These are phyloP conservation scores for Enteromius afrohamiltoni DNA, from an alignment of 2,797 vertebrate genomes.

Conservation along the genomic window DNA sequence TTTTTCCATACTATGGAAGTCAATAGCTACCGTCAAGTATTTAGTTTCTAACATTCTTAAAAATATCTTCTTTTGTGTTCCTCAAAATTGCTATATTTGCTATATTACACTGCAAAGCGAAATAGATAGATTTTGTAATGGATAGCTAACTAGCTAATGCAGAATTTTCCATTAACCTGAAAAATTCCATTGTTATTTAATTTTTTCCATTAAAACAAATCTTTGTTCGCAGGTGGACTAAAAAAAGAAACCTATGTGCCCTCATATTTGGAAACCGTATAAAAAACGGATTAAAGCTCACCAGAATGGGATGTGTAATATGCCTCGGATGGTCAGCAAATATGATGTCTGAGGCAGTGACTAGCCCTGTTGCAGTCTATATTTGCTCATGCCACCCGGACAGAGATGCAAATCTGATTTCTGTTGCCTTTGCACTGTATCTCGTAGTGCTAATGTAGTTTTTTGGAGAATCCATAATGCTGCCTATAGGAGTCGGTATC, in stretches of 20 bases:
- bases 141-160: background rate
- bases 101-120: background rate
- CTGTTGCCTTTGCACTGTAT: conserved; percentile 2
- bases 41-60: background rate
- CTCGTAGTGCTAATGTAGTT: conserved; percentile 32
- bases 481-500: conserved; percentile 39
- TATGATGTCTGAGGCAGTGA: background rate
- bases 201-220: background rate
- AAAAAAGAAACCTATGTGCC: background rate
- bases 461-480: conserved; percentile 29
- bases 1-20: background rate
- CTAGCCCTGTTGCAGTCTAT: background rate
- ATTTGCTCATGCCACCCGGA: background rate
- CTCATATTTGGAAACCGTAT: background rate
- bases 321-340: background rate
- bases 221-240: background rate
- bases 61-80: background rate
- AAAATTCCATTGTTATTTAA: background rate
- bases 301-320: background rate
- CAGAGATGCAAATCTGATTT: conserved; percentile 22
- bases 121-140: background rate
- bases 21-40: background rate
- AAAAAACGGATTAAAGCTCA: background rate
- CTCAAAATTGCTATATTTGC: background rate
- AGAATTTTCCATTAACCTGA: background rate